Base-by-base conservation (phyloP, 2,113 vertebrate species). In the Scartelaos histophorus region DNA sequence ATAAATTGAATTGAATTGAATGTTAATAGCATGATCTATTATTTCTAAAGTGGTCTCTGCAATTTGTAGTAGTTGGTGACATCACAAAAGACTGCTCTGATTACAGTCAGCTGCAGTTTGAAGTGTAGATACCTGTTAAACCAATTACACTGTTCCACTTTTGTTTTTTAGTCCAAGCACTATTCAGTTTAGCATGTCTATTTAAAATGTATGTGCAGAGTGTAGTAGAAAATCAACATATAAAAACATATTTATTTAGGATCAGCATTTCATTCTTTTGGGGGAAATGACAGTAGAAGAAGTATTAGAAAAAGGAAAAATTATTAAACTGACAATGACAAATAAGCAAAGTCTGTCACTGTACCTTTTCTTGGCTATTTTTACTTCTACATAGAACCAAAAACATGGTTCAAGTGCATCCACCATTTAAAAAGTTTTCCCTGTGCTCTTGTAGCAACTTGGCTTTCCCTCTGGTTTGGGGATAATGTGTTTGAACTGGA, bases 351-450 rank as follows among this genome's bases (percentile, higher is more conserved):
- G 17, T 51, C 16, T 56, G 13, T 13, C 13, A 25, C 12, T 24
- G 22, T 58, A 24, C 54, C 13, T 21, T 21, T n/a, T 0, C 7
- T 21, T 21, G 51, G 19, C 16, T 21, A 54, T 25, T 24, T 56
- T 21, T 15, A 58, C 56, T 3, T 24, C 56, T 17, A 10, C 15
- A 61, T 5, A 12, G 53, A 73, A 25, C 58, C 13, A 34, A 57
- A 57, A 58, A 45, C 11, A 71, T 64, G 43, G 53, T 70, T 51
- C 73, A 74, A 51, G 25, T 45, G 56, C 57, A 21, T 35, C 15
- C 35, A 47, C 29, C 45, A 25, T 56, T 47, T 58, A 25, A 58
- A 56, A 57, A 57, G 67, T 53, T 58, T 21, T 25, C 21, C 13
- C 25, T 10, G 38, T 35, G 45, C 38, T 64, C 46, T 67, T 21